phyloP scores from a whole-genome alignment of 2,113 vertebrate species.

The Halcyon malimbica region DNA sequence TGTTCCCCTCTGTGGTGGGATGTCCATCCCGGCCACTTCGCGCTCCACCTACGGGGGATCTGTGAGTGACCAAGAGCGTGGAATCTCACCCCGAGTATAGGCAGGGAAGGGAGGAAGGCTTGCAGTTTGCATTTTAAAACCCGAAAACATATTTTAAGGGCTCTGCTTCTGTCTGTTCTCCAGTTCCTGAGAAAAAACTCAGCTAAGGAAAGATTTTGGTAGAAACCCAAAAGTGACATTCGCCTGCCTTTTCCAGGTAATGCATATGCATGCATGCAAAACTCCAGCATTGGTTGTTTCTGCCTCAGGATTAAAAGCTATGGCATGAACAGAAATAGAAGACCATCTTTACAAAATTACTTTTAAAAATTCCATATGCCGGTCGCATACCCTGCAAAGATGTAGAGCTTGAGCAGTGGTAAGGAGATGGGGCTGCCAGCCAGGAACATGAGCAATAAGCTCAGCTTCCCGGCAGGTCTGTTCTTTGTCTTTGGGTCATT shows the following conservation, averaged over 20 bases:
- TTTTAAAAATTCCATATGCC: conserved; percentile 66
- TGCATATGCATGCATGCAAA: conserved; percentile 70
- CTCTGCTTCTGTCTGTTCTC: conserved; percentile 60
- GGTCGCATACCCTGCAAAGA: conserved; percentile 61
- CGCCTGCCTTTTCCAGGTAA: conserved; percentile 71
- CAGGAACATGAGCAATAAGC: conserved; percentile 42
- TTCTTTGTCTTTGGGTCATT: conserved; percentile 53
- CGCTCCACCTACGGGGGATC: not conserved
- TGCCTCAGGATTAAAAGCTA: conserved; percentile 67
- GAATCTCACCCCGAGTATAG: not conserved
- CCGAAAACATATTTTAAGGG: conserved; percentile 49
- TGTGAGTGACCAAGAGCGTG: fast-evolving
- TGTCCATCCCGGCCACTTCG: not conserved
- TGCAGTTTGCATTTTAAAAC: conserved; percentile 23
- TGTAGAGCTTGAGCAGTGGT: conserved; percentile 30
- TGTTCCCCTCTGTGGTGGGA: not conserved
- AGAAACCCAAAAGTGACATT: conserved; percentile 68
- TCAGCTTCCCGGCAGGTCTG: not conserved
- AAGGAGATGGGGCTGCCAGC: conserved; percentile 43
- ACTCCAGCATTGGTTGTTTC: conserved; percentile 62
- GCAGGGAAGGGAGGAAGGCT: not conserved
- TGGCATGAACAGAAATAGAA: conserved; percentile 70
- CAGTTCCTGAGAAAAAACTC: conserved; percentile 61
- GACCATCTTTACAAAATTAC: conserved; percentile 65
- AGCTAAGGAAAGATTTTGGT: conserved; percentile 66